These are phyloP conservation scores for Anas bahamensis DNA, from an alignment of 2,797 vertebrate genomes.

Conservation along the genomic window DNA sequence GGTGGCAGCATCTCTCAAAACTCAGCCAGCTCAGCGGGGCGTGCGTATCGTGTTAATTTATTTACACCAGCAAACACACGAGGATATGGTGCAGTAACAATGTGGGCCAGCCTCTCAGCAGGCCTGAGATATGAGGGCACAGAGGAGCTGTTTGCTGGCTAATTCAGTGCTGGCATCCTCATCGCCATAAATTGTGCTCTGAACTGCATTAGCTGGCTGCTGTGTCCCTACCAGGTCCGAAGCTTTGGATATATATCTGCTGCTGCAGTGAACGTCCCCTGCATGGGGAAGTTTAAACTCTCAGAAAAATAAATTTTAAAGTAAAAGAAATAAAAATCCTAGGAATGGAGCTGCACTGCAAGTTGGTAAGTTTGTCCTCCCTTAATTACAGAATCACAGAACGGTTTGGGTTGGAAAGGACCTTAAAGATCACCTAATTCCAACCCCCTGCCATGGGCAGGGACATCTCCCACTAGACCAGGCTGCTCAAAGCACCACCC, in stretches of 20 bases:
- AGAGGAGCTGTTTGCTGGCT: not conserved
- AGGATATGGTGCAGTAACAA: not conserved
- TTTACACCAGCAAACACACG: not conserved
- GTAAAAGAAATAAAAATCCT: not conserved
- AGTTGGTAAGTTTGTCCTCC: not conserved
- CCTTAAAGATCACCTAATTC: not conserved
- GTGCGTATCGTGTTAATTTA: rapidly evolving
- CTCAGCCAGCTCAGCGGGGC: not conserved
- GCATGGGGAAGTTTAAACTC: not conserved
- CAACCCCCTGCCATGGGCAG: not conserved
- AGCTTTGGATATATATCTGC: not conserved
- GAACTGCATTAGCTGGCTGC: not conserved
- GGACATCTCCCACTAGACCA: too few species aligned
- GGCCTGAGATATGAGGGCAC: not conserved
- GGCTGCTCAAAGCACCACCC: too few species aligned
- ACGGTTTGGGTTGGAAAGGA: not conserved
- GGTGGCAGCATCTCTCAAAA: not conserved
- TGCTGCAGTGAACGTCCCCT: not conserved
- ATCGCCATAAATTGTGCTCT: not conserved
- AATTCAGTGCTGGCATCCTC: not conserved
- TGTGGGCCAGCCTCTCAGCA: rapidly evolving
- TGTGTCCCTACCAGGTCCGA: not conserved
- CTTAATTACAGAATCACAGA: not conserved
- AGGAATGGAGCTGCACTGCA: not conserved
- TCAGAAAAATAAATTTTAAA: not conserved